Percentiles rank a stretch among this genome's conserved stretches.
Conservation (phyloP, 2,888 invertebrate genomes). For the Parasteatoda lunata region DNA sequence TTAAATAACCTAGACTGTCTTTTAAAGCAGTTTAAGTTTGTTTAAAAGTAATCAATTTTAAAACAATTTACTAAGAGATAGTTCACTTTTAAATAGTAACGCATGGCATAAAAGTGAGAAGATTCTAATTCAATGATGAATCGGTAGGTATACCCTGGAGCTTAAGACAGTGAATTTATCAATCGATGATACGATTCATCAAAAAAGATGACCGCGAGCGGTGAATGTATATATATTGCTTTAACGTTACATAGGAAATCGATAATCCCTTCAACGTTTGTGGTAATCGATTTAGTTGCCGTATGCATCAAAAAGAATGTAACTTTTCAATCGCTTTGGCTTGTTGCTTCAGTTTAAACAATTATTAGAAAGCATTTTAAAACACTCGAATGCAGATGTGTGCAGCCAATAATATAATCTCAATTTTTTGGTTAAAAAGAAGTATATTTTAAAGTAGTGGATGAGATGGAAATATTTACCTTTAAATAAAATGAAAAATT, state of each 20-base stretch:
- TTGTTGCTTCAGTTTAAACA: slow-evolving; percentile 42
- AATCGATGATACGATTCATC: slow-evolving; percentile 44
- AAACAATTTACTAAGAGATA: not conserved
- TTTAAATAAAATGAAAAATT: too few relatives aligned
- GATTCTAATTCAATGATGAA: slow-evolving; percentile 7
- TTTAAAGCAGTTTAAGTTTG: not conserved
- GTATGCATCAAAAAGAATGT: slow-evolving; percentile 18
- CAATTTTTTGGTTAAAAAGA: too few relatives aligned
- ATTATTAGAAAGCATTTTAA: slow-evolving; percentile 6
- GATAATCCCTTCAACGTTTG: slow-evolving; percentile 42
- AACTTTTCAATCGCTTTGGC: slow-evolving; percentile 11
- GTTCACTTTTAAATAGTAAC: not conserved
- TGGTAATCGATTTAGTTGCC: slow-evolving; percentile 36
- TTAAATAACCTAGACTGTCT: not conserved
- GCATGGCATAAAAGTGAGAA: not conserved
- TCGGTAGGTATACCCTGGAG: slow-evolving; percentile 1
- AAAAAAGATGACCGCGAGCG: slow-evolving; percentile 56
- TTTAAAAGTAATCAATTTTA: not conserved
- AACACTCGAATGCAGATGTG: not conserved
- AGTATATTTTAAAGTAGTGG: too few relatives aligned
- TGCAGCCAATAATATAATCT: too few relatives aligned
- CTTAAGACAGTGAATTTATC: slow-evolving; percentile 41
- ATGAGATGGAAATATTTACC: too few relatives aligned
- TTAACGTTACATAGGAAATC: slow-evolving; percentile 52
- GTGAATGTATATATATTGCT: slow-evolving; percentile 12